phyloP scores from a whole-genome alignment of 2,113 vertebrate species.

The Chlorocebus sabaeus region DNA sequence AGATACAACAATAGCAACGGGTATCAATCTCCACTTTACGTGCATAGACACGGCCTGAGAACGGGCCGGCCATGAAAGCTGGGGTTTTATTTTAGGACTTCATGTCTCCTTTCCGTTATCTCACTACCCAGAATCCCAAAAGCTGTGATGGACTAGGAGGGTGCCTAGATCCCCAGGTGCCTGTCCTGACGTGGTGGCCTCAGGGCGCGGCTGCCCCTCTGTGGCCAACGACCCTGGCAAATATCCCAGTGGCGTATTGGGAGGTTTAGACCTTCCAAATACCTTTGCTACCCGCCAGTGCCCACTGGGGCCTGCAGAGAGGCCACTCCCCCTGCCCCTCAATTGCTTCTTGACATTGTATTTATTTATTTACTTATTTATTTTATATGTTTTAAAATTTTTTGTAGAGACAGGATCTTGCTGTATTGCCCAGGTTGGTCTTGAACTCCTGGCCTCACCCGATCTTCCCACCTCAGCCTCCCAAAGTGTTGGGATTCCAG shows the following conservation, averaged over 20 bases:
- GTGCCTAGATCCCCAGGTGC: neutral
- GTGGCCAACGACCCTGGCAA: fast-evolving
- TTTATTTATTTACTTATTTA: no score
- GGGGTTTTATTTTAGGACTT: neutral
- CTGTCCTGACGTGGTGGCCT: neutral
- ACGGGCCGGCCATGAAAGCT: fast-evolving
- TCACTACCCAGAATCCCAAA: neutral
- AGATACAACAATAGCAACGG: fast-evolving
- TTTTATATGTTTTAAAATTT: no score
- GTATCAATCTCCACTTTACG: fast-evolving
- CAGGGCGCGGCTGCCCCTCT: neutral
- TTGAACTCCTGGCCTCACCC: no score
- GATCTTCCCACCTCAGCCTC: neutral
- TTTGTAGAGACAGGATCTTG: no score
- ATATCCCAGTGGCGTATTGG: neutral
- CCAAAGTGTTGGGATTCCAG: neutral
- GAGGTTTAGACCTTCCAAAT: neutral
- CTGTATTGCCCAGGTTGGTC: no score
- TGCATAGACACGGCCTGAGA: fast-evolving
- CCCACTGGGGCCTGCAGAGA: neutral
- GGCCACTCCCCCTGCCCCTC: no score
- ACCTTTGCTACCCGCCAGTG: fast-evolving
- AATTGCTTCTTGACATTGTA: neutral
- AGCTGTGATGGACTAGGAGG: fast-evolving
- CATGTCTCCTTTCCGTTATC: neutral